Conservation (phyloP, 1,140 invertebrate species). For the Watersipora subatra region DNA sequence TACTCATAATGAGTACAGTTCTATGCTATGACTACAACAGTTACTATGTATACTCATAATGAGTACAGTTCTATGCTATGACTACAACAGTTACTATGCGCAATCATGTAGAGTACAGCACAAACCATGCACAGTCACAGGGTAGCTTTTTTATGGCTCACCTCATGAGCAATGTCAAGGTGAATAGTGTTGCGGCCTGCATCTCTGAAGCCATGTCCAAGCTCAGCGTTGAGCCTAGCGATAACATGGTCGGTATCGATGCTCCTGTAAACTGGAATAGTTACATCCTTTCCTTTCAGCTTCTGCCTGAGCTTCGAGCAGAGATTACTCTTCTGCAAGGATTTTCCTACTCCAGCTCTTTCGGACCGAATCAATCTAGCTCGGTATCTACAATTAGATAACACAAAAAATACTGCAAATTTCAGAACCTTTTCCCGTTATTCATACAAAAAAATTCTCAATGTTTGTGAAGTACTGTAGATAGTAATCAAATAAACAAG, state of each 20-base stretch:
- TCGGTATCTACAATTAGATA: constrained; percentile 13
- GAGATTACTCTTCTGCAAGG: constrained; percentile 15
- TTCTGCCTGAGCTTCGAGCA: background rate
- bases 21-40: too few species aligned
- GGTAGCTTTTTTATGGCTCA: constrained; percentile 5
- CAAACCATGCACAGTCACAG: too few species aligned
- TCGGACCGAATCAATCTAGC: constrained; percentile 25
- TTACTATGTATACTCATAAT: background rate
- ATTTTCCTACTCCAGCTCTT: constrained; percentile 28
- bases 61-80: too few species aligned
- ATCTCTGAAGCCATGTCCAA: background rate
- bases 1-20: background rate
- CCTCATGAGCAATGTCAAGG: constrained; percentile 28
- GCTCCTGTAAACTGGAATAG: background rate
- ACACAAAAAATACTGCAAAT: background rate
- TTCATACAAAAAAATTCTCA: too few species aligned
- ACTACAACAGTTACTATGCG: too few species aligned
- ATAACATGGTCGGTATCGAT: background rate
- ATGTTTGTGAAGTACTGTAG: too few species aligned
- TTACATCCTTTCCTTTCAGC: background rate
- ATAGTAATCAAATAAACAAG: too few species aligned
- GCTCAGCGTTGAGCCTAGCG: background rate
- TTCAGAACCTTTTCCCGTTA: too few species aligned
- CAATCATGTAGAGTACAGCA: background rate
- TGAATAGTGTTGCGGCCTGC: constrained; percentile 19